A percentile compares a stretch with the other conserved stretches of the same genome.
Evolutionary conservation across 1,140 invertebrate species (phyloP).

Genomic region (Zeugodacus cucurbitae): DNA sequence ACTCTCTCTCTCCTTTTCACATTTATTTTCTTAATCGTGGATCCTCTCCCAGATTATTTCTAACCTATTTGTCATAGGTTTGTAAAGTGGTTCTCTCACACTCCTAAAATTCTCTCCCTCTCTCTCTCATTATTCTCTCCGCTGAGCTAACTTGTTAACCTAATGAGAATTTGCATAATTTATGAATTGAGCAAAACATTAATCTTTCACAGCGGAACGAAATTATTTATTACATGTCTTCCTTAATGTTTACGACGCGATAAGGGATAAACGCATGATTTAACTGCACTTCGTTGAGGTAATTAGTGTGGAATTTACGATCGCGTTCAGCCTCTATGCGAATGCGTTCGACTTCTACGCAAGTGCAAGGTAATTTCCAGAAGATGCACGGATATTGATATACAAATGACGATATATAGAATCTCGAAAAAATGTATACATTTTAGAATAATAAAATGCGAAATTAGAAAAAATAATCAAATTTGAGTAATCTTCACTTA

Average conservation of each 20-base stretch:
- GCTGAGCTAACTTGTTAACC: too few species aligned
- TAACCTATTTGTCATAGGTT: too few species aligned
- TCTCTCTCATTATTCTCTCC: neutral
- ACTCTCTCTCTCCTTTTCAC: too few species aligned
- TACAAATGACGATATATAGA: too few species aligned
- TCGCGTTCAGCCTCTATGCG: neutral
- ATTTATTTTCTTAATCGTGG: too few species aligned
- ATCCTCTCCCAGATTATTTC: too few species aligned
- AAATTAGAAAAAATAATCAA: too few species aligned
- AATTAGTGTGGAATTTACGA: neutral
- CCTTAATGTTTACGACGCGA: neutral
- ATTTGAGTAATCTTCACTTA: neutral
- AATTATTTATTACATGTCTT: conserved; percentile 30
- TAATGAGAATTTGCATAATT: conserved; percentile 9
- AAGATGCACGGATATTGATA: too few species aligned
- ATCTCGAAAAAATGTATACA: too few species aligned
- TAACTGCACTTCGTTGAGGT: neutral
- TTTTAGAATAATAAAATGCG: too few species aligned
- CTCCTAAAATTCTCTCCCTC: too few species aligned
- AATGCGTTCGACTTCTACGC: neutral
- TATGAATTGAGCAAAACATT: neutral
- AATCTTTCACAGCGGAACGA: neutral
- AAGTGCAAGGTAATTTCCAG: neutral
- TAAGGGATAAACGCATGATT: conserved; percentile 13
- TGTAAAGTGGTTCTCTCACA: too few species aligned